phyloP scores from a whole-genome alignment of 2,888 invertebrate genomes.

The Callyntrura sp. region DNA sequence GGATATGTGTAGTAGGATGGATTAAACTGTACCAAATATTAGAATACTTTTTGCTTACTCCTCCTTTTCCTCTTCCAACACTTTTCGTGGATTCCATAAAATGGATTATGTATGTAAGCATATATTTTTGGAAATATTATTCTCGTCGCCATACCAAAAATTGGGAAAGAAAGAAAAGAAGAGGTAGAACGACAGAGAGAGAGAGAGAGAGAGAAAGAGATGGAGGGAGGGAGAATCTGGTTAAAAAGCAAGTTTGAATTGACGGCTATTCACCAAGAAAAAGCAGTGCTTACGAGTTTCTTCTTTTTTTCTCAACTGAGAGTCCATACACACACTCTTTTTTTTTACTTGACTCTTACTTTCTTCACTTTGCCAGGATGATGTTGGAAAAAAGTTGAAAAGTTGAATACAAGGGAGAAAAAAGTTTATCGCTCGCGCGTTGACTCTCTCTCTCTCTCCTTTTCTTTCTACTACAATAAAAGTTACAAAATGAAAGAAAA shows the following conservation, averaged over 20 bases:
- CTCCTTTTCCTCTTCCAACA: conserved; percentile 10
- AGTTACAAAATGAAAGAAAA: conserved; percentile 53
- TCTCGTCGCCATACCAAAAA: too few relatives aligned
- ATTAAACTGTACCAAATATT: neutral
- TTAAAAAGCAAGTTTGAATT: conserved; percentile 74
- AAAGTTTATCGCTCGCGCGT: neutral
- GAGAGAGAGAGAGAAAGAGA: conserved; percentile 53
- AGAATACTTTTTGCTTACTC: too few relatives aligned
- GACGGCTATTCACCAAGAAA: conserved; percentile 59
- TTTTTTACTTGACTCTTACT: conserved; percentile 48
- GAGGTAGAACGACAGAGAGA: neutral
- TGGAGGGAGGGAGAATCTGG: conserved; percentile 59
- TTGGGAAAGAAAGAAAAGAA: neutral
- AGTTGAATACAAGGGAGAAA: conserved; percentile 13
- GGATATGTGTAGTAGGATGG: neutral
- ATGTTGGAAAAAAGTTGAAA: conserved; percentile 67
- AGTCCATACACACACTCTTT: neutral
- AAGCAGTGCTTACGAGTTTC: conserved; percentile 31
- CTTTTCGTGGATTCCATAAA: too few relatives aligned
- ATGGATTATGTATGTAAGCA: conserved; percentile 13
- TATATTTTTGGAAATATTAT: conserved; percentile 21
- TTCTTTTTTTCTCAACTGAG: conserved; percentile 22
- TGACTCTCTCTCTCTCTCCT: neutral
- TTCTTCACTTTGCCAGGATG: conserved; percentile 19
- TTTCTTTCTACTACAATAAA: conserved; percentile 26